Conservation (phyloP, 2,888 invertebrate species). For the Archaeoteleia sp. region DNA sequence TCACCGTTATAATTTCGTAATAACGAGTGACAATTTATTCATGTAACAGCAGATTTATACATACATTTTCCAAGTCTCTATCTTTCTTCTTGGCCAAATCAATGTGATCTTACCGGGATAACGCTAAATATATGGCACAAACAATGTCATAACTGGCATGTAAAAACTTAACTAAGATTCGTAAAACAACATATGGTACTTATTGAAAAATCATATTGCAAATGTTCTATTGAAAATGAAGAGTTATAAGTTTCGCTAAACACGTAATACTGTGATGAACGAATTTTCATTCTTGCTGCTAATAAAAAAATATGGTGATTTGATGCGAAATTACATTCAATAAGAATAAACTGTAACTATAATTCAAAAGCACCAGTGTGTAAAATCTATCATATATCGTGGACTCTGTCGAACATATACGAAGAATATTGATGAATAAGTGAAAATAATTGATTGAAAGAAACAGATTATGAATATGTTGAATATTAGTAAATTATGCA, state of each 20-base stretch:
- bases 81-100: too few species aligned
- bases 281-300: too few species aligned
- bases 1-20: background rate
- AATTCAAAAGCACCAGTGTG: slow-evolving; percentile 9
- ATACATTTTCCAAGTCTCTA: too few species aligned
- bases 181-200: too few species aligned
- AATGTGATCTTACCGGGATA: too few species aligned
- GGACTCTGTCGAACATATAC: slow-evolving; percentile 1
- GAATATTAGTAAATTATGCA: slow-evolving; percentile 50
- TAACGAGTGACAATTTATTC: background rate
- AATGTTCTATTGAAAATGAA: background rate
- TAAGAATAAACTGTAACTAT: slow-evolving; percentile 1
- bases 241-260: background rate
- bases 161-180: too few species aligned
- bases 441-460: slow-evolving; percentile 12
- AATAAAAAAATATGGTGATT: slow-evolving; percentile 5
- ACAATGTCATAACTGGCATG: too few species aligned
- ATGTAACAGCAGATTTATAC: too few species aligned
- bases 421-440: slow-evolving; percentile 2
- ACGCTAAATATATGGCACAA: too few species aligned
- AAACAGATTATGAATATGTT: slow-evolving; percentile 27
- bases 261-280: background rate
- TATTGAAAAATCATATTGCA: background rate
- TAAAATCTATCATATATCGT: slow-evolving; percentile 9
- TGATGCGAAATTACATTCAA: background rate